Evolutionary conservation across 2,888 invertebrate species (phyloP).

Genomic region (Synanthedon andrenaeformis): DNA sequence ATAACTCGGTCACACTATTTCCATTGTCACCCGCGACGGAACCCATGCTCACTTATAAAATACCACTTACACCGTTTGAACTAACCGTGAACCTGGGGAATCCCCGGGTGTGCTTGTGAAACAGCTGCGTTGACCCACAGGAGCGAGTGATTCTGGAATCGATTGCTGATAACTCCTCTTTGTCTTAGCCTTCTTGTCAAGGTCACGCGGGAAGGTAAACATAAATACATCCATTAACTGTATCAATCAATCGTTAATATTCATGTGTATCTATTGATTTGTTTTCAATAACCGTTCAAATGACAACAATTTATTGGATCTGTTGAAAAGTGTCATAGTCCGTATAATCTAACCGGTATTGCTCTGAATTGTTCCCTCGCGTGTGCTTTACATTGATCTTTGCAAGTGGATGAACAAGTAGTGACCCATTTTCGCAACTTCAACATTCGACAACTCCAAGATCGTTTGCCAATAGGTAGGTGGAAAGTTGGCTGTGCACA

Average conservation of each 20-base stretch:
- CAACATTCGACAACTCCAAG: conserved; percentile 37
- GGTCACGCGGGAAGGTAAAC: conserved; percentile 54
- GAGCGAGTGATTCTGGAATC: conserved; percentile 31
- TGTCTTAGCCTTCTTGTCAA: conserved; percentile 31
- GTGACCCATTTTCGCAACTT: conserved; percentile 62
- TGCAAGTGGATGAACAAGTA: conserved; percentile 45
- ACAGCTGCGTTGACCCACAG: conserved; percentile 10
- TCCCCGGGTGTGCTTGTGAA: conserved; percentile 22
- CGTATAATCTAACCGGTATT: too few species aligned
- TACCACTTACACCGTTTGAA: conserved; percentile 15
- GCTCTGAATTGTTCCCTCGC: conserved; percentile 1
- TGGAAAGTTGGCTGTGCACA: conserved; percentile 33
- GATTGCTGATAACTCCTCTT: conserved; percentile 27
- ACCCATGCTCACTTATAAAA: neutral
- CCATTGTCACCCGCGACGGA: neutral
- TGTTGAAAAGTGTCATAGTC: too few species aligned
- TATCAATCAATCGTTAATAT: too few species aligned
- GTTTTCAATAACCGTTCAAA: too few species aligned
- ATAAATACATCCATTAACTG: conserved; percentile 5
- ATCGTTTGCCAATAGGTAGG: conserved; percentile 44
- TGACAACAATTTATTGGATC: too few species aligned
- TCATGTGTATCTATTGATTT: too few species aligned
- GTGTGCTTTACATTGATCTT: conserved; percentile 43
- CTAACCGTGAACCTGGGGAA: conserved; percentile 20
- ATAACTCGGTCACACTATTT: neutral